phyloP scores from a whole-genome alignment of 2,113 vertebrate genomes.

The Hymenochirus boettgeri region DNA sequence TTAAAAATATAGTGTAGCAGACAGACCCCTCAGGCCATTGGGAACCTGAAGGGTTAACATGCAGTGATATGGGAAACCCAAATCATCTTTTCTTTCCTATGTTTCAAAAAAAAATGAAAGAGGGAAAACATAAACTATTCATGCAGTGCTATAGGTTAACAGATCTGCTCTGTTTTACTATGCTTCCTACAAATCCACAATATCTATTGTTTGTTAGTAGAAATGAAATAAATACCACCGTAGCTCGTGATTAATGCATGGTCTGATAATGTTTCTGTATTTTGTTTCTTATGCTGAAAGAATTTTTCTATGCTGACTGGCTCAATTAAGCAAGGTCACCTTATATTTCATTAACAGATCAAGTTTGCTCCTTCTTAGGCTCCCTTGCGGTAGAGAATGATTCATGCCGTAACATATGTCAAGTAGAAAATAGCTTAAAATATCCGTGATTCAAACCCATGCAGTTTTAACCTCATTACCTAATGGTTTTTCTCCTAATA shows the following conservation, averaged over 20 bases:
- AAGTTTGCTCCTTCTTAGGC: constrained; percentile 47
- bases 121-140: too few species aligned
- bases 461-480: not conserved
- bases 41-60: too few species aligned
- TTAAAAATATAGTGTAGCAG: too few species aligned
- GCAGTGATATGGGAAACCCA: too few species aligned
- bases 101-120: too few species aligned
- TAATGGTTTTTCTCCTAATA: constrained; percentile 27
- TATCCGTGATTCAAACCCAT: not conserved
- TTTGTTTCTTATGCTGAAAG: constrained; percentile 56
- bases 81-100: too few species aligned
- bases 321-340: constrained; percentile 60
- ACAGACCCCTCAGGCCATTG: too few species aligned
- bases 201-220: constrained; percentile 33
- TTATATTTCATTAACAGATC: constrained; percentile 57
- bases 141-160: not conserved
- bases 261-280: constrained; percentile 52
- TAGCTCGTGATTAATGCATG: constrained; percentile 49
- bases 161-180: not conserved
- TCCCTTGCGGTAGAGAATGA: constrained; percentile 45
- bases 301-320: constrained; percentile 52
- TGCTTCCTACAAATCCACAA: not conserved
- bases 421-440: constrained; percentile 49
- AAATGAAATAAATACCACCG: constrained; percentile 53
- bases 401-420: constrained; percentile 45